Evolutionary conservation across 2,113 vertebrate genomes (phyloP), one percentile per base, ranked within the genome.

Genomic region (Prietella phreatophila): DNA sequence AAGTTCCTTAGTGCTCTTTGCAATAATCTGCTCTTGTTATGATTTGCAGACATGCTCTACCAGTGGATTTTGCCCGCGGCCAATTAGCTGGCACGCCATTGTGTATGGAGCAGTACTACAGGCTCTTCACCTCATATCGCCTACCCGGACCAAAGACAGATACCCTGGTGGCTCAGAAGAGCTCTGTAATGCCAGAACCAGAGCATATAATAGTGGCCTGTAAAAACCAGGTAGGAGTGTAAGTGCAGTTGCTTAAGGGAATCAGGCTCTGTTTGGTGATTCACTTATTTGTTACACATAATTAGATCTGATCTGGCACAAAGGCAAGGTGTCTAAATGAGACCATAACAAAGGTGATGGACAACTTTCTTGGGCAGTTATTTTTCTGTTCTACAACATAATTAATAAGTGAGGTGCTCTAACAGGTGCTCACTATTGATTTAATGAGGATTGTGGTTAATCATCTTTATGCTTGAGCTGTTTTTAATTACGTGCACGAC

Each of bases 81-180:
- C 98, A 99, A 92, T 94, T 97, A 83, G 97, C 97, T 58, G 98
- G 98, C 83, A 97, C 96, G 13, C 96, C 96, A 42, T 95, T 99
- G 87, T 99, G 98, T 87, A 99, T 99, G 98, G 97, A 98, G 93
- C 98, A 99, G 92, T 99, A 99, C 93, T 96, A 97, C 63, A 95
- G 96, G 79, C 96, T 99, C 80, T 99, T 99, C 94, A 97, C 96
- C 85, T 97, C 97, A 87, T 99, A 98, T 91, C 97, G 98, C 84
- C 95, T 99, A 85, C 97, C 98, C 27, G 98, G 98, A 88, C 89
- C 92, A 69, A 94, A 94, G 87, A 97, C 96, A 93, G 98, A 99
- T 90, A 99, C 96, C 0, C 93, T 99, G 0, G 98, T 99, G 91
- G 96, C 96, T 78, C 97, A 97, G 95, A 96, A 97, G 93, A 98